phyloP scores from a whole-genome alignment of 2,888 invertebrate species.

The Cephus sareptanus region DNA sequence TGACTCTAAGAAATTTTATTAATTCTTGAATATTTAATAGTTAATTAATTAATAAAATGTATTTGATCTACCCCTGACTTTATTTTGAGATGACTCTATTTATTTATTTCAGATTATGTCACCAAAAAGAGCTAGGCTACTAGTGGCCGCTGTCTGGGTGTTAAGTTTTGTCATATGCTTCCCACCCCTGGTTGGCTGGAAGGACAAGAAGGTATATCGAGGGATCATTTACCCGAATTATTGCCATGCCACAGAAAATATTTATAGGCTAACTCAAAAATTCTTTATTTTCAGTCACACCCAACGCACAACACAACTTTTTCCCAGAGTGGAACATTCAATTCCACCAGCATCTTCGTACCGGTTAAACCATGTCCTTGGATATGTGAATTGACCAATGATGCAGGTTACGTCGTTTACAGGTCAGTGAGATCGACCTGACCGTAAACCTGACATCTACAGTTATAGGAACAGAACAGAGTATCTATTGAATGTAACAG shows the following conservation, averaged over 20 bases:
- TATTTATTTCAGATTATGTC: constrained; percentile 77
- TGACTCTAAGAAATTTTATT: background rate
- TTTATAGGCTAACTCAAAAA: background rate
- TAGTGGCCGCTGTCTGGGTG: constrained; percentile 95
- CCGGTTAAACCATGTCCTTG: constrained; percentile 77
- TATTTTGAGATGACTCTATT: background rate
- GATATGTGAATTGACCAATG: constrained; percentile 93
- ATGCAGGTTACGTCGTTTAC: constrained; percentile 95
- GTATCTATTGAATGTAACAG: background rate
- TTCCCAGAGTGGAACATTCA: constrained; percentile 51
- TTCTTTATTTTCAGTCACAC: constrained; percentile 35
- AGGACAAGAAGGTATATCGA: constrained; percentile 74
- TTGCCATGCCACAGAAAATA: background rate
- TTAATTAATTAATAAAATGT: background rate
- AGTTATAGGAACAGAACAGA: constrained; percentile 3
- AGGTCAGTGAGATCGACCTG: constrained; percentile 41
- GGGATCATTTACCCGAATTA: background rate
- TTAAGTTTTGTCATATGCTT: constrained; percentile 96
- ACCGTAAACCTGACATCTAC: background rate
- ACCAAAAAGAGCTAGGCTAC: constrained; percentile 82
- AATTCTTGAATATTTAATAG: background rate
- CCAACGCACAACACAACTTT: constrained; percentile 46
- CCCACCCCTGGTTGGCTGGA: constrained; percentile 95
- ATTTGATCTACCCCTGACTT: background rate
- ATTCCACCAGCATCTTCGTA: constrained; percentile 56